Evolutionary conservation across 2,113 vertebrate species (phyloP).

Genomic region (Nymphicus hollandicus): DNA sequence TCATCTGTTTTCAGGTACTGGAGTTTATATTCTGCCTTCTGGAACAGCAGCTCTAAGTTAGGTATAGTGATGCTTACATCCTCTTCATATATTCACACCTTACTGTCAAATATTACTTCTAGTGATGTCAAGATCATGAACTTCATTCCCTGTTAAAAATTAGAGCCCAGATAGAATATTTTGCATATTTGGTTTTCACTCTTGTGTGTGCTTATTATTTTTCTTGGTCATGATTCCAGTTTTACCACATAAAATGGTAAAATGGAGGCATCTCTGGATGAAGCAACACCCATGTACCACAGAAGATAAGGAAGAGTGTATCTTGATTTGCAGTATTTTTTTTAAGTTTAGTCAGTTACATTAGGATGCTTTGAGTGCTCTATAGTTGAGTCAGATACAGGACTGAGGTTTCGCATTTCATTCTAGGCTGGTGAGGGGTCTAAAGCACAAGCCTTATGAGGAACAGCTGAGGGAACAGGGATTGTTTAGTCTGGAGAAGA

Average conservation of each 20-base stretch:
- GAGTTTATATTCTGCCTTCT: not conserved
- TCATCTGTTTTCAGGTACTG: too few relatives aligned
- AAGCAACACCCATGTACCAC: not conserved
- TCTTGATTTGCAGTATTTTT: not conserved
- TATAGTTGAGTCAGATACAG: not conserved
- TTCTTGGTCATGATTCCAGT: not conserved
- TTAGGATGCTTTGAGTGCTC: not conserved
- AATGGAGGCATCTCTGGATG: not conserved
- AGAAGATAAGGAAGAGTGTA: not conserved
- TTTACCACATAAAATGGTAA: not conserved
- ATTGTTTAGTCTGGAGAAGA: not conserved
- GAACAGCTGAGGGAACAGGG: not conserved
- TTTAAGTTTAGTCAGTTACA: not conserved
- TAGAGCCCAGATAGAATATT: not conserved
- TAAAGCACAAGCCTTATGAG: not conserved
- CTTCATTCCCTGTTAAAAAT: not conserved
- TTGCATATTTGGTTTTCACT: not conserved
- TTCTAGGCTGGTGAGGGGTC: not conserved
- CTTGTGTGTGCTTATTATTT: not conserved
- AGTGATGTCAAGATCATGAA: not conserved
- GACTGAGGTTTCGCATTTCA: not conserved
- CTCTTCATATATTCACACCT: not conserved
- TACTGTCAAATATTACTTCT: not conserved
- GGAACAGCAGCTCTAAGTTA: not conserved
- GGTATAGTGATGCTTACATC: not conserved